Evolutionary conservation across 2,888 invertebrate genomes (phyloP), one percentile per base, ranked within the genome.

Genomic region (Clostera curtula): DNA sequence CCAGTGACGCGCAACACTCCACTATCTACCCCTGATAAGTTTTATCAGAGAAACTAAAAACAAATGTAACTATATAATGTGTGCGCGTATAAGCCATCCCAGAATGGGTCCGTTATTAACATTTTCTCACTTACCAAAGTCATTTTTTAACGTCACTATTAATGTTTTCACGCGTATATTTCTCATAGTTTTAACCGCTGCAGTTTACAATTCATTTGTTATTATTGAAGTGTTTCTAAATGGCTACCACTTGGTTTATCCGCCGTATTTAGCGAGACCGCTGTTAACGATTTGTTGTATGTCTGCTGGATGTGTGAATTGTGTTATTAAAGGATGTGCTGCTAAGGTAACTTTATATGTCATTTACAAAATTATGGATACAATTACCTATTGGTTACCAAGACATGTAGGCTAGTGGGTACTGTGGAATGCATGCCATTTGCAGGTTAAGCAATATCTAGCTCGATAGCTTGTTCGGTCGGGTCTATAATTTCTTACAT

Each of bases 191-290:
- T 25, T 79, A 5, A 73, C 70, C 50, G 69, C 74, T 2, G 56
- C 55, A 29, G 56, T 83, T 13, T 83, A 79, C 19, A 76, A 83
- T 30, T 47, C 54, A 11, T 82, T 83, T 41, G 67, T 82, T 31
- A 43, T 79, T 5, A 65, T 58, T 4, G 82, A 83, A 61, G 63
- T 82, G 43, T 64, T 79, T 25, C 31, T 80, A 7, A 76, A 82
- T 30, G 75, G 70, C 42, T 75, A 66, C 19, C 59, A 67, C 30
- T 48, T 62, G 15, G 56, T 77, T 40, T 82, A 76, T 29, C 77
- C 79, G 0, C 70, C 73, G 10, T 67, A 63, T 43, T 49, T 82
- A 24, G 56, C 65, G 1, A 62, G 64, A 11, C 48, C 60, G 4
- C 34, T 72, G 3, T 33, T 36, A 2, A 44, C 27, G 16, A 27